phyloP scores from a whole-genome alignment of 2,888 invertebrate species.

The Sericinus montela region DNA sequence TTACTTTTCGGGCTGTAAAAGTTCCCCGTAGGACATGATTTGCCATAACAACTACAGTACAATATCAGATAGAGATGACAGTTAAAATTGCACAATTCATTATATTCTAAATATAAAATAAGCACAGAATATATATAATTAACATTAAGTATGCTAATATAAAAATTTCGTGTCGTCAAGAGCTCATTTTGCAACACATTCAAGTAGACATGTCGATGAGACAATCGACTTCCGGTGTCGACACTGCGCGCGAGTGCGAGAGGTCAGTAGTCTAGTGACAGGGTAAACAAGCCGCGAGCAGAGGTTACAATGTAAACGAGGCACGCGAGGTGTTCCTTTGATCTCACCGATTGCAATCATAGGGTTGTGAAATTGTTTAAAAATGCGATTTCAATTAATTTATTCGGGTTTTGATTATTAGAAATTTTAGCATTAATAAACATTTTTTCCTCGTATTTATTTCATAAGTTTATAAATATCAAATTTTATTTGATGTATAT shows the following conservation, averaged over 20 bases:
- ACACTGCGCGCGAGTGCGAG: conserved; percentile 26
- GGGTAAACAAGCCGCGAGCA: conserved; percentile 49
- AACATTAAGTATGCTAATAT: not conserved
- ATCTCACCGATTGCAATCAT: conserved; percentile 45
- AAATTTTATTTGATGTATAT: too few relatives aligned
- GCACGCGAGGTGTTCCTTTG: conserved; percentile 63
- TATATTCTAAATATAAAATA: too few relatives aligned
- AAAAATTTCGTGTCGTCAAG: not conserved
- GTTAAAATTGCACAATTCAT: too few relatives aligned
- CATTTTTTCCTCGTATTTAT: too few relatives aligned
- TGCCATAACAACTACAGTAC: too few relatives aligned
- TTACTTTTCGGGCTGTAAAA: too few relatives aligned
- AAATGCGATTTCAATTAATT: not conserved
- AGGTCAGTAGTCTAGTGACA: conserved; percentile 57
- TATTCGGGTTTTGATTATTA: too few relatives aligned
- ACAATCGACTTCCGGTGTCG: conserved; percentile 48
- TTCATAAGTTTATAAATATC: too few relatives aligned
- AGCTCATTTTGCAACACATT: not conserved
- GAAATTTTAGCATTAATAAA: too few relatives aligned
- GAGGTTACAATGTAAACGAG: conserved; percentile 68
- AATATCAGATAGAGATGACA: too few relatives aligned
- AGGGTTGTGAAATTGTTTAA: conserved; percentile 43
- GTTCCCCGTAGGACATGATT: too few relatives aligned
- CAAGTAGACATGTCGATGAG: conserved; percentile 22
- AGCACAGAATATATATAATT: too few relatives aligned